Percentiles rank a stretch among this genome's conserved stretches.
Evolutionary conservation across 2,888 invertebrate species (phyloP).

Genomic region (Operophtera brumata): DNA sequence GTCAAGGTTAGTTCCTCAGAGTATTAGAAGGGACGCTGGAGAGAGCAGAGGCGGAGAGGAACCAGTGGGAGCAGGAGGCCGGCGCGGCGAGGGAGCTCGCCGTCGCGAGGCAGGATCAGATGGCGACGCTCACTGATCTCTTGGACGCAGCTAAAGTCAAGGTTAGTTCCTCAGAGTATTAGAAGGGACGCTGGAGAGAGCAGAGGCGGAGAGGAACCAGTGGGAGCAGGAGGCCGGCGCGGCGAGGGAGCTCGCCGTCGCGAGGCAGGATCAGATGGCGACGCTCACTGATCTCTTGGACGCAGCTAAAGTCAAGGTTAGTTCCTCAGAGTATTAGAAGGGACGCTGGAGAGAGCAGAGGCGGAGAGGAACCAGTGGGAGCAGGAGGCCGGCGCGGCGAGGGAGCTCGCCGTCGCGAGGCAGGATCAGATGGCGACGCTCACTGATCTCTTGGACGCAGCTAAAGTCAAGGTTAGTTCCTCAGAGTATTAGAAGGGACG

Average conservation of each 20-base stretch:
- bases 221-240: conserved; percentile 86
- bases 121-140: conserved; percentile 87
- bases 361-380: conserved; percentile 88
- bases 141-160: conserved; percentile 93
- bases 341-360: conserved; percentile 86
- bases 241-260: conserved; percentile 87
- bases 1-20: conserved; percentile 84
- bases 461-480: conserved; percentile 87
- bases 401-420: conserved; percentile 87
- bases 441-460: conserved; percentile 89
- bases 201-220: conserved; percentile 86
- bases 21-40: conserved; percentile 86
- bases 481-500: conserved; percentile 83
- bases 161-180: conserved; percentile 77
- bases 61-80: conserved; percentile 86
- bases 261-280: conserved; percentile 89
- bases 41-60: conserved; percentile 86
- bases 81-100: conserved; percentile 86
- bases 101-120: conserved; percentile 89
- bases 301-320: conserved; percentile 90
- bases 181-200: conserved; percentile 87
- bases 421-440: conserved; percentile 90
- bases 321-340: conserved; percentile 82
- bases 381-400: conserved; percentile 84
- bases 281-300: conserved; percentile 89